A percentile compares a stretch with the other conserved stretches of the same genome.
These are phyloP conservation scores for Peromyscus melanophrys DNA, from an alignment of 2,797 vertebrate genomes.

Conservation along the genomic window DNA sequence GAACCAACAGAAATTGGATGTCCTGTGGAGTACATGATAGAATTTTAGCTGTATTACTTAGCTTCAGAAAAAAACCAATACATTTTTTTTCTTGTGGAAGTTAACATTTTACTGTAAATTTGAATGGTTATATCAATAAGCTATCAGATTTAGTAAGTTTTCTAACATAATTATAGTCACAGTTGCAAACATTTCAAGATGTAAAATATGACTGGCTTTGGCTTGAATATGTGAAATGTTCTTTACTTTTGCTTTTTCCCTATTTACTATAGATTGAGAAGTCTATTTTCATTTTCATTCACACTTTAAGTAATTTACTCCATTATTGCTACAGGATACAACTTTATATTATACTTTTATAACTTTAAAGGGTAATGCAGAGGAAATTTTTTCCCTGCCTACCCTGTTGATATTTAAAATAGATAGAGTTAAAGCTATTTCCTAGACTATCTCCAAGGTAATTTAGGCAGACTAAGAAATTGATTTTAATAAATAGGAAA, in stretches of 20 bases:
- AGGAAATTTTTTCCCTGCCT: conserved; percentile 2
- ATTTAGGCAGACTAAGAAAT: conserved; percentile 53
- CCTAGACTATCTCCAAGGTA: not conserved
- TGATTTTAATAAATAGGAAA: conserved; percentile 64
- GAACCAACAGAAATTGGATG: conserved; percentile 55
- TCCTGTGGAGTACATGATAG: conserved; percentile 46
- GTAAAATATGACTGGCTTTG: conserved; percentile 36
- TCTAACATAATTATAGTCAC: conserved; percentile 53
- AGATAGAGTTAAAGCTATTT: conserved; percentile 55
- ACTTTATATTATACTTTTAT: not conserved
- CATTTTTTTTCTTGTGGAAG: conserved; percentile 61
- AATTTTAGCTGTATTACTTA: conserved; percentile 72
- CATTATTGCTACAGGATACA: not conserved
- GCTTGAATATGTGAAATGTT: not conserved
- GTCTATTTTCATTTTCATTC: conserved; percentile 36
- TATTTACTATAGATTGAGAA: conserved; percentile 12
- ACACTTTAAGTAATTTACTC: not conserved
- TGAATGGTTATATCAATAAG: conserved; percentile 51
- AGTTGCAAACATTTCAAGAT: conserved; percentile 38
- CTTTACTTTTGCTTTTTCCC: not conserved
- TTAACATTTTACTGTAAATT: conserved; percentile 69
- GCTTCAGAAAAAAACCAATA: conserved; percentile 70
- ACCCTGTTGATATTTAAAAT: not conserved
- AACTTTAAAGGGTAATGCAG: not conserved
- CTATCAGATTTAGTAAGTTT: conserved; percentile 20